phyloP scores from a whole-genome alignment of 53 echinoderm and acorn worm genomes.

The Apostichopus leukothele region DNA sequence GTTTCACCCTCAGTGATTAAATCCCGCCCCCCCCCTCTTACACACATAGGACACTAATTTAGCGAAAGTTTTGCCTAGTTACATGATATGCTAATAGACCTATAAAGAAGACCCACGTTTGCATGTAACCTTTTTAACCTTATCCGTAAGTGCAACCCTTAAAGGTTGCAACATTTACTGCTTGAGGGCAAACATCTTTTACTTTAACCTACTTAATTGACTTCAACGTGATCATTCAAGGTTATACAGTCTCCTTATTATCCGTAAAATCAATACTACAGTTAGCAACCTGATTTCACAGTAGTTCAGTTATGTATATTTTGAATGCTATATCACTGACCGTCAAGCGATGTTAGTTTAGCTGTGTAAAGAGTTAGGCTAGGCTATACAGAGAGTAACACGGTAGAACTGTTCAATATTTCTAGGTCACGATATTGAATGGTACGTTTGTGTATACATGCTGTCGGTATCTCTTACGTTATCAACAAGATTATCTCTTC shows the following conservation, averaged over 20 bases:
- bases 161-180: too few species aligned
- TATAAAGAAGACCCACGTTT: too few species aligned
- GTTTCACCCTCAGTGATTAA: too few species aligned
- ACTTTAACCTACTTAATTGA: constrained; percentile 21
- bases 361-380: background rate
- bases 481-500: background rate
- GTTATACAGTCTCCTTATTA: background rate
- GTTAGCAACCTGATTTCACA: background rate
- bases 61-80: too few species aligned
- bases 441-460: background rate
- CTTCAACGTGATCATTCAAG: constrained; percentile 17
- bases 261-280: constrained; percentile 19
- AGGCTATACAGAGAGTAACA: background rate
- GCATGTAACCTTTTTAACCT: too few species aligned
- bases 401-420: background rate
- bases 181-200: too few species aligned
- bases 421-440: background rate
- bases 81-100: too few species aligned
- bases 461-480: background rate
- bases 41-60: too few species aligned
- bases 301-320: too few species aligned
- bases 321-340: background rate
- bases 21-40: too few species aligned
- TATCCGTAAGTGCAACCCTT: background rate
- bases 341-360: background rate